Evolutionary conservation across 2,888 invertebrate species (phyloP), one percentile per base, ranked within the genome.

Genomic region (Sesia bembeciformis): DNA sequence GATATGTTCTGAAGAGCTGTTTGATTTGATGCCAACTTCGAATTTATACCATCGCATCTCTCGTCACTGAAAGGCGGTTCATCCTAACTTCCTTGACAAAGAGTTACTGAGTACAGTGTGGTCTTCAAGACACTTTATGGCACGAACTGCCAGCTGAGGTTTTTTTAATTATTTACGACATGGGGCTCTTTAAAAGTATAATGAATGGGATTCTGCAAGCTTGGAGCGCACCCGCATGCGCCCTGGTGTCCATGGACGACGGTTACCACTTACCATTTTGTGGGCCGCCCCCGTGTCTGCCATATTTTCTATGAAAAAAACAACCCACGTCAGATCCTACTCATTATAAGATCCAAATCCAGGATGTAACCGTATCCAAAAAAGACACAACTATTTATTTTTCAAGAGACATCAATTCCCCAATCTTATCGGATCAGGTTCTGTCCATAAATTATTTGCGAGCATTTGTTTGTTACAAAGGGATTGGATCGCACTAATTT

Each of bases 401-500:
- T 43, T 46, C 23, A 5, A 23, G n/a, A 8, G 46, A 46, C 46
- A 46, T 46, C 46, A 46, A 46, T 46, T 46, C 46, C 46, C 46
- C 46, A 46, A 46, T 46, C 46, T 46, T 46, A 7, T 46, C 46
- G n/a, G n/a, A 23, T 23, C n/a, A n/a, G 46, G 46, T 46, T 46
- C 23, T 46, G 46, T 23, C 5, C 46, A 46, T 46, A 46, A 46
- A 46, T 46, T 46, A 46, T 46, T 46, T 7, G 46, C 46, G 46
- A 46, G 23, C 46, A 46, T 46, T 46, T 46, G 23, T n/a, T 46
- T n/a, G 7, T n/a, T 46, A 7, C 49, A 53, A 46, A 53, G 46
- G 53, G 53, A 46, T 53, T 46, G 39, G 8, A 40, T 8, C 53
- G 5, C 8, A 49, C 49, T 53, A 46, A 53, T 49, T 53, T 53